Base-by-base conservation (phyloP, 2,113 vertebrate species). In the Boulengeromyrus knoepffleri region DNA sequence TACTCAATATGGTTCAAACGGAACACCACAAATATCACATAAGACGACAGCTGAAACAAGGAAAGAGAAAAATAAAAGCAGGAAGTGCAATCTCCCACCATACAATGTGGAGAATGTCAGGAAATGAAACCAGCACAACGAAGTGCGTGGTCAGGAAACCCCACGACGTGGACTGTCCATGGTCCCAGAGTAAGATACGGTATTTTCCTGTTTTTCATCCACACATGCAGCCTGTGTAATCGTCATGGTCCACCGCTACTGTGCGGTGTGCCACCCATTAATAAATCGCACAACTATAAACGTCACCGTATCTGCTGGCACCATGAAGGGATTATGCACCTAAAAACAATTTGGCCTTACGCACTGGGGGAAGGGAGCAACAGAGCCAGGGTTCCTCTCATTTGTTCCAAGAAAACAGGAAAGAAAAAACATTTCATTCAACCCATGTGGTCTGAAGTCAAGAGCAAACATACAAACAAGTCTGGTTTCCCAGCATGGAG, bases 1-100 rank as follows among this genome's bases (percentile, higher is more conserved):
- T 93, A 94, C 95, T 88, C 92, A 94, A 94, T 94, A 92, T 90
- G 93, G 91, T 95, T 94, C 92, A 93, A 93, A 95, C 94, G 92
- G 93, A 93, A 91, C 89, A 89, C 91, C 89, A 85, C 27, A 74
- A 74, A 42, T 39, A 91, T 92, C 93, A 92, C 95, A 93, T 94
- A 95, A 95, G 92, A 94, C 94, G 87, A 92, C 86, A 85, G 90
- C 89, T 92, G 39, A 49, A 62, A 74, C 88, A 91, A 92, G 85
- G 92, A 92, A 91, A 31, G 92, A 93, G 90, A 36, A 84, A 88
- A 92, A 92, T 84, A 91, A 80, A 89, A 86, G 85, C 88, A 58
- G 80, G 89, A 91, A 85, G 89, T 85, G 87, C 88, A 58, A 86
- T 90, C 90, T 88, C 87, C 90, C 91, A 91, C 92, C 90, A 91